A percentile compares a stretch with the other conserved stretches of the same genome.
Evolutionary conservation across 2,888 invertebrate species (phyloP).

Genomic region (Schrankia costaestrigalis): DNA sequence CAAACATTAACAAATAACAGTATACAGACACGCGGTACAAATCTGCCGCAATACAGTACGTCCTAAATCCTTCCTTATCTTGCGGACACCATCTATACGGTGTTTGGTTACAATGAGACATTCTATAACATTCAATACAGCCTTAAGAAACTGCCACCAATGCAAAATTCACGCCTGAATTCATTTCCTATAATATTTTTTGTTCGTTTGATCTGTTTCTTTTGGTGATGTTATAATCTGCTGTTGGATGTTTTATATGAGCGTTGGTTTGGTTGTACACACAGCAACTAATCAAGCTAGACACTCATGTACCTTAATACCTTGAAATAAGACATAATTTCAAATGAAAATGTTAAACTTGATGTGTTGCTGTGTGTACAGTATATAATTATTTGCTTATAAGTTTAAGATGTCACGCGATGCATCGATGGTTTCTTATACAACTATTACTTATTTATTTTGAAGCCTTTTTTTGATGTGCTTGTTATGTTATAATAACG

Average conservation of each 20-base stretch:
- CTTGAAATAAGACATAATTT: no score
- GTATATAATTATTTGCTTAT: slow-evolving; percentile 41
- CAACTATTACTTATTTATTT: slow-evolving; percentile 4
- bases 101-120: slow-evolving; percentile 61
- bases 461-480: no score
- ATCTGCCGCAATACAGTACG: slow-evolving; percentile 38
- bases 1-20: slow-evolving; percentile 41
- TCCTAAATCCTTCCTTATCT: slow-evolving; percentile 65
- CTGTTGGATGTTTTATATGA: slow-evolving; percentile 23
- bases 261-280: slow-evolving; percentile 20
- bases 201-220: slow-evolving; percentile 26
- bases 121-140: slow-evolving; percentile 48
- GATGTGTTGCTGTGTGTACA: no score
- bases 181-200: slow-evolving; percentile 48
- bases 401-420: slow-evolving; percentile 35
- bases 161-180: slow-evolving; percentile 64
- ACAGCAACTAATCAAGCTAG: no score
- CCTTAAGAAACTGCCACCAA: slow-evolving; percentile 48
- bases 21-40: slow-evolving; percentile 45
- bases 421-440: slow-evolving; percentile 24
- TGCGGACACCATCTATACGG: slow-evolving; percentile 56
- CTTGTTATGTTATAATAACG: no score
- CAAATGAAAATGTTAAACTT: no score
- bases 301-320: no score
- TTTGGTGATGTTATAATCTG: slow-evolving; percentile 34